Evolutionary conservation across 1,140 invertebrate genomes (phyloP).

Genomic region (Anoplolepis gracilipes): DNA sequence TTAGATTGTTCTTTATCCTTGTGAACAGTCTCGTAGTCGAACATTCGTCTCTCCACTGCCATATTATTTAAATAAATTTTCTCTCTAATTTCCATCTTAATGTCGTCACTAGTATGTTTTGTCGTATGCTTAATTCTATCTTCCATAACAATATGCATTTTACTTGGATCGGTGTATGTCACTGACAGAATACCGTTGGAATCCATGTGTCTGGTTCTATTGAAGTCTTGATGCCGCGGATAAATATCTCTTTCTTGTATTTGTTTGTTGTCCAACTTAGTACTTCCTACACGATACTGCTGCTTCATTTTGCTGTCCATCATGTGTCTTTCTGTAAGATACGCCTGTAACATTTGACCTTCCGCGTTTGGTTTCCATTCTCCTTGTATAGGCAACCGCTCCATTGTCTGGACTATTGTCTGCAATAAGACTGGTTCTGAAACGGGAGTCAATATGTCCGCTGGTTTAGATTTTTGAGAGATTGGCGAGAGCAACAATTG

Average conservation of each 20-base stretch:
- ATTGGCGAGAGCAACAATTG: constrained; percentile 77
- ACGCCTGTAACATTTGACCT: constrained; percentile 89
- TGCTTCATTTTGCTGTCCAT: constrained; percentile 92
- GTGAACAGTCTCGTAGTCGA: constrained; percentile 73
- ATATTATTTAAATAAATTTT: constrained; percentile 75
- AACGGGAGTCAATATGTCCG: constrained; percentile 88
- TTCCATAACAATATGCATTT: constrained; percentile 72
- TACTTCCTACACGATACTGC: constrained; percentile 80
- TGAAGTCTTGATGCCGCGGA: constrained; percentile 67
- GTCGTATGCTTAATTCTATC: constrained; percentile 65
- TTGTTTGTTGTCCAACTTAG: constrained; percentile 74
- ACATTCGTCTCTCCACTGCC: constrained; percentile 65
- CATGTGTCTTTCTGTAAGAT: constrained; percentile 91
- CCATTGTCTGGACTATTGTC: constrained; percentile 88
- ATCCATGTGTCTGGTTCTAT: constrained; percentile 65
- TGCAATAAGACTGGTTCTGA: constrained; percentile 88
- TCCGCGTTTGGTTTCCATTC: constrained; percentile 87
- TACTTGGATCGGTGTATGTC: constrained; percentile 79
- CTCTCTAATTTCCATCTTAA: constrained; percentile 71
- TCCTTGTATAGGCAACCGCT: constrained; percentile 87
- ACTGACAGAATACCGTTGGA: constrained; percentile 71
- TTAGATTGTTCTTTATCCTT: constrained; percentile 65
- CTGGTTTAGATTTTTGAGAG: constrained; percentile 70
- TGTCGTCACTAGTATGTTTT: constrained; percentile 69
- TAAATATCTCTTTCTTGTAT: constrained; percentile 76